Percentiles rank a stretch among this genome's conserved stretches.
These are phyloP conservation scores for Lateolabrax maculatus DNA, from an alignment of 2,797 vertebrate species.

Conservation along the genomic window DNA sequence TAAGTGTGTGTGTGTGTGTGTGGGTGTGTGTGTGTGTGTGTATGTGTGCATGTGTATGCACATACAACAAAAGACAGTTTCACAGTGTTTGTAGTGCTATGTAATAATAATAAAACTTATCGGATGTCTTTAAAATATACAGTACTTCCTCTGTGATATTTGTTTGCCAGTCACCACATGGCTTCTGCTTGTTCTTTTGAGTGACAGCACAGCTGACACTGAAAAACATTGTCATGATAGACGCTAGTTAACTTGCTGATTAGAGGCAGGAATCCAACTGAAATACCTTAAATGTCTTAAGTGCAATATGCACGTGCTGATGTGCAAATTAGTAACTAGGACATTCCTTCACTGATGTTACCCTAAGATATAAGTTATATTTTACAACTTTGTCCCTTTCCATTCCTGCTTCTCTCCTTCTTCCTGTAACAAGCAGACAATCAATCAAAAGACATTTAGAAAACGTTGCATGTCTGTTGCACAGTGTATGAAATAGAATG, in stretches of 20 bases:
- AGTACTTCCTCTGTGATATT: neutral
- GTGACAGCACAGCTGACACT: slow-evolving; percentile 6
- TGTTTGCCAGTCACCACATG: neutral
- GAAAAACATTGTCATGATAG: neutral
- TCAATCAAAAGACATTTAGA: neutral
- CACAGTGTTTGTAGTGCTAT: neutral
- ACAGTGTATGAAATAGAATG: neutral
- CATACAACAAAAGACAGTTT: neutral
- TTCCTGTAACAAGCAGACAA: neutral
- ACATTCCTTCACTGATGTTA: neutral
- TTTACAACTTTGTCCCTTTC: neutral
- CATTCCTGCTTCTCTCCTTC: neutral
- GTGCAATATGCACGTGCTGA: neutral
- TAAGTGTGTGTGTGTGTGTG: neutral
- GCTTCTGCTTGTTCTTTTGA: neutral
- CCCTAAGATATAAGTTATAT: neutral
- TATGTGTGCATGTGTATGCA: too few relatives aligned
- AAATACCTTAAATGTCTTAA: neutral
- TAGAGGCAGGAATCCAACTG: neutral
- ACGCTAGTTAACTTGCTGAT: neutral
- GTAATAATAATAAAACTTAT: neutral
- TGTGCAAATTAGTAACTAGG: slow-evolving; percentile 1
- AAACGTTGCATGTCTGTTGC: neutral
- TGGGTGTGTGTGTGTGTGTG: neutral
- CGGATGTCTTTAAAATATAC: too few relatives aligned